Evolutionary conservation across 2,113 vertebrate genomes (phyloP), one percentile per base, ranked within the genome.

Genomic region (Paracanthobrama guichenoti): DNA sequence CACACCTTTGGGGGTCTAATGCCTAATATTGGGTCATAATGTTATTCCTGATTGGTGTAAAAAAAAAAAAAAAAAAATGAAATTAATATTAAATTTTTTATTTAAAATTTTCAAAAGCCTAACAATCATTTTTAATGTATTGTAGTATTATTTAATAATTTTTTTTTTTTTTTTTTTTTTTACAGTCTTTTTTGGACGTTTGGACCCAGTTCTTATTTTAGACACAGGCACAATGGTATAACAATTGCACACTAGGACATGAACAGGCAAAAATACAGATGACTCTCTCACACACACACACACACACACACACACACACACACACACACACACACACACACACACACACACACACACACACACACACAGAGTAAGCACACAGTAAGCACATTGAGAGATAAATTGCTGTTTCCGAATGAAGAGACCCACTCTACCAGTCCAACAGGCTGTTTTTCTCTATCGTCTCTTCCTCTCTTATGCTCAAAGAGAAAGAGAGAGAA

Each of bases 361-460:
- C 59, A 39, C 24, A 20, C 72, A 50, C 62, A 66, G n/a, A n/a
- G n/a, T n/a, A n/a, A n/a, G n/a, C 24, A 66, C 31, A 76, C 3
- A 13, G n/a, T 31, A 44, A 62, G 22, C 26, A 8, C 39, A 59
- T 72, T 24, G 60, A 42, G 79, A 81, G 74, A 72, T 81, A 79
- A 53, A 72, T 39, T 81, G 35, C 26, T 85, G 53, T 85, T 82
- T 82, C 28, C 53, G 72, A 78, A 82, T 72, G 39, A 44, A 46
- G 12, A 39, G 64, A 87, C 83, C 67, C 12, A 85, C 86, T 78
- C 79, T 85, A 85, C 86, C 83, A 75, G 86, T 87, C 74, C 16
- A 67, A 85, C 86, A 85, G 80, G 84, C 83, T 85, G 84, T 48
- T 66, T 81, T 67, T 82, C 35, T 60, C 80, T 86, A 18, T 66